These are phyloP conservation scores for Argentina silus DNA, from an alignment of 2,797 vertebrate genomes.

Conservation along the genomic window DNA sequence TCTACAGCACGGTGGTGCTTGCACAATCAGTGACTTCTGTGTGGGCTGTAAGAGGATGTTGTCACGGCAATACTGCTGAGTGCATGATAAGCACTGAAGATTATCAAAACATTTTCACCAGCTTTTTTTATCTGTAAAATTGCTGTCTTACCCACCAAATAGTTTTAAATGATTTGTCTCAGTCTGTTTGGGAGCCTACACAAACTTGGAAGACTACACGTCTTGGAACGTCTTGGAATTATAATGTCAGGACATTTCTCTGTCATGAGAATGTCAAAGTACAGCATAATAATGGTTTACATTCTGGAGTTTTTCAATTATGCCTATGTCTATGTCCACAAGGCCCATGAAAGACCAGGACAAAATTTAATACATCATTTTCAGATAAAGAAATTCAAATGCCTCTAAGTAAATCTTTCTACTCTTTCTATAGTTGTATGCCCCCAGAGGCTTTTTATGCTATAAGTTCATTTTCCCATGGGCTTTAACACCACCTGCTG, in stretches of 20 bases:
- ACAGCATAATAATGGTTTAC: not conserved
- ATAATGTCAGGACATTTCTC: too few relatives aligned
- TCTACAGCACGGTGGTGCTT: not conserved
- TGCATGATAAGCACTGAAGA: not conserved
- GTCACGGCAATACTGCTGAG: not conserved
- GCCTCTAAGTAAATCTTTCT: too few relatives aligned
- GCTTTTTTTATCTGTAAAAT: not conserved
- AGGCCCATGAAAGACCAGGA: too few relatives aligned
- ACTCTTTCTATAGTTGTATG: not conserved
- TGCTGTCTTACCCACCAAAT: too few relatives aligned
- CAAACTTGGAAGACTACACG: too few relatives aligned
- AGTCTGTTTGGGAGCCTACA: too few relatives aligned
- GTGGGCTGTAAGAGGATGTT: not conserved
- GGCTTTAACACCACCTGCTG: constrained; percentile 32
- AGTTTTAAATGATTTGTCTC: too few relatives aligned
- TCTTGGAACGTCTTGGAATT: too few relatives aligned
- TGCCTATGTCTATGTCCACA: too few relatives aligned
- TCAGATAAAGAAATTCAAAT: too few relatives aligned
- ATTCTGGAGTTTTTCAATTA: not conserved
- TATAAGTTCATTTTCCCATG: not conserved
- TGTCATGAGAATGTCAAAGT: too few relatives aligned
- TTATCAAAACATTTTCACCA: not conserved
- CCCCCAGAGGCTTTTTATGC: not conserved
- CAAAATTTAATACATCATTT: not conserved
- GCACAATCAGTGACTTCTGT: not conserved